Evolutionary conservation across 2,113 vertebrate species (phyloP), one percentile per base, ranked within the genome.

Genomic region (Campylorhamphus procurvoides): DNA sequence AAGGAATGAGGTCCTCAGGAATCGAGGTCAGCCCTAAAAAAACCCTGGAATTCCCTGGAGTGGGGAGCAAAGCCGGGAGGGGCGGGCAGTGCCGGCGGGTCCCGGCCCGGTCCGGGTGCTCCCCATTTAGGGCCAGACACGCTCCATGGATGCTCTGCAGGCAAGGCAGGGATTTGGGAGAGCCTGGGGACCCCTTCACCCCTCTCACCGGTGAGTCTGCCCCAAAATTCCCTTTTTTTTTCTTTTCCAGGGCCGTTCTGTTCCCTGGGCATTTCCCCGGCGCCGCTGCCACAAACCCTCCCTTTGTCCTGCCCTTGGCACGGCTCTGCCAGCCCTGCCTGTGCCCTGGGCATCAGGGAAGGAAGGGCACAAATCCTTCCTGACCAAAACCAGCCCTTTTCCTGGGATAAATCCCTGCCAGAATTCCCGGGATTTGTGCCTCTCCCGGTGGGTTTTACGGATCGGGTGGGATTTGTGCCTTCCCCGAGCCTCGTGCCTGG

Each of bases 91-190:
- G 1, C 37, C 1, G 9, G 8, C 23, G 3, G 0, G 12, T 46
- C 75, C 37, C 28, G 7, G n/a, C 53, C 59, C 44, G 5, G 5
- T 6, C 2, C 47, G 10, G 7, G 53, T 39, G 14, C 25, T 31
- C n/a, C 39, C 37, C 7, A 37, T 37, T 37, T 1, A 3, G 5
- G 58, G 8, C 24, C 14, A 27, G 79, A 3, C 9, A 2, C 3
- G 2, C 22, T 24, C 9, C n/a, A 2, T 1, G 3, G 7, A 3
- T 0, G 0, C 9, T 1, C 18, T 16, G 14, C 8, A 47, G 1
- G 14, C 1, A 5, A 22, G 67, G 60, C 33, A 28, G 63, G 2
- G 22, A 8, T 10, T 29, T 42, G 0, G 35, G 66, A 47, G 15
- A 6, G 2, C 12, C 12, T 3, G 72, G 49, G 73, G 42, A 24